Evolutionary conservation across 2,113 vertebrate genomes (phyloP), one percentile per base, ranked within the genome.

Genomic region (Emydura subglobosa): DNA sequence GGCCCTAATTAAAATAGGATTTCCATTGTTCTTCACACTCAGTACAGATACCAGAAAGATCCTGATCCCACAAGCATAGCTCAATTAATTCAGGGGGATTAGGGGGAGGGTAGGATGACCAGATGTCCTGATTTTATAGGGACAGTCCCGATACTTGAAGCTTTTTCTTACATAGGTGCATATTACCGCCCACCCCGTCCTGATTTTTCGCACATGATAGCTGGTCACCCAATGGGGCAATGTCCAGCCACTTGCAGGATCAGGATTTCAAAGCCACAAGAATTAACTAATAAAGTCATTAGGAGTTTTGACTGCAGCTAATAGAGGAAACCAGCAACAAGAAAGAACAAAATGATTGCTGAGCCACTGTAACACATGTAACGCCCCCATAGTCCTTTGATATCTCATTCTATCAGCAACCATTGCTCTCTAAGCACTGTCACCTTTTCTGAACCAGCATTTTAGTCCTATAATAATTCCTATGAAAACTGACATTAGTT

Each of bases 401-500:
- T 68, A 65, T 51, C 76, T 44, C 16, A 8, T 8, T 47, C 51
- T 11, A 0, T 59, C 83, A 83, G 89, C 91, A 88, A 79, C 7
- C 92, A 68, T 57, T 91, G 68, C 86, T 22, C 83, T 91, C 47
- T 61, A 79, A 94, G 76, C 11, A 87, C 10, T 0, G 0, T 91
- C 88, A 97, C 72, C 79, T 91, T 96, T 92, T 92, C 91, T 96
- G 91, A 96, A 97, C 97, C 61, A 65, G 87, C 2, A 2, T 4
- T 83, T 47, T 51, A 93, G 96, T 91, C 34, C 83, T 87, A n/a
- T 42, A 95, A 93, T 85, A 93, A 88, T 86, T 95, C 83, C 88
- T 85, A 95, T 51, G 87, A 85, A 91, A 96, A 96, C 84, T 96
- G 92, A 95, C 96, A 97, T 97, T 82, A 97, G 95, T 96, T 97